Conservation (phyloP, 1,140 invertebrate species). For the Tyrophagus putrescentiae region DNA sequence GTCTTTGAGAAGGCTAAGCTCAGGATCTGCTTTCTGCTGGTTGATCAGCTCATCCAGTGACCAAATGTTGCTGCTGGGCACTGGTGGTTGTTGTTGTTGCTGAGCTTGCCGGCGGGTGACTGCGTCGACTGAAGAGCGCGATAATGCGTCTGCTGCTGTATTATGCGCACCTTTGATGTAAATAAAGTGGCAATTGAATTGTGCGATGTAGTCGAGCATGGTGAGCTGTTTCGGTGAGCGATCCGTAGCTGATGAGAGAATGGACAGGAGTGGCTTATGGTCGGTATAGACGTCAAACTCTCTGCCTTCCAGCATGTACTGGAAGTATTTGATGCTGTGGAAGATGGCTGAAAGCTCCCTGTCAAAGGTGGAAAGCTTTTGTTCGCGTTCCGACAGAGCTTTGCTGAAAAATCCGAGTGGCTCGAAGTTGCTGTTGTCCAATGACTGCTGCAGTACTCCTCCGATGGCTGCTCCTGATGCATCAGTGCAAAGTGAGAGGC, state of each 20-base stretch:
- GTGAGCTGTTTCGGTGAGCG: constrained; percentile 23
- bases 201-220: constrained; percentile 33
- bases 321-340: constrained; percentile 28
- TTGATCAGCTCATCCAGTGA: neutral
- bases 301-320: constrained; percentile 29
- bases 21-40: neutral
- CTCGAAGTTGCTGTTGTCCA: constrained; percentile 21
- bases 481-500: constrained; percentile 19
- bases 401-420: constrained; percentile 21
- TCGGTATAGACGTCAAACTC: constrained; percentile 22
- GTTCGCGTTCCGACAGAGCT: constrained; percentile 21
- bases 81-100: neutral
- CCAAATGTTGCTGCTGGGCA: no score
- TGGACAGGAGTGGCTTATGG: constrained; percentile 11
- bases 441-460: constrained; percentile 18
- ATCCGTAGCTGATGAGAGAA: neutral
- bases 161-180: constrained; percentile 33
- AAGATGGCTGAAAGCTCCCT: constrained; percentile 28
- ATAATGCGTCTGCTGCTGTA: constrained; percentile 16
- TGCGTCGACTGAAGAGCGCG: neutral
- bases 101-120: neutral
- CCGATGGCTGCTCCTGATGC: constrained; percentile 25
- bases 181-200: constrained; percentile 32
- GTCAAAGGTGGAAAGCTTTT: constrained; percentile 25
- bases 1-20: neutral